A percentile compares a stretch with the other conserved stretches of the same genome.
Evolutionary conservation across 92 coral and sea anemone species (phyloP).

Genomic region (Desmophyllum pertusum): DNA sequence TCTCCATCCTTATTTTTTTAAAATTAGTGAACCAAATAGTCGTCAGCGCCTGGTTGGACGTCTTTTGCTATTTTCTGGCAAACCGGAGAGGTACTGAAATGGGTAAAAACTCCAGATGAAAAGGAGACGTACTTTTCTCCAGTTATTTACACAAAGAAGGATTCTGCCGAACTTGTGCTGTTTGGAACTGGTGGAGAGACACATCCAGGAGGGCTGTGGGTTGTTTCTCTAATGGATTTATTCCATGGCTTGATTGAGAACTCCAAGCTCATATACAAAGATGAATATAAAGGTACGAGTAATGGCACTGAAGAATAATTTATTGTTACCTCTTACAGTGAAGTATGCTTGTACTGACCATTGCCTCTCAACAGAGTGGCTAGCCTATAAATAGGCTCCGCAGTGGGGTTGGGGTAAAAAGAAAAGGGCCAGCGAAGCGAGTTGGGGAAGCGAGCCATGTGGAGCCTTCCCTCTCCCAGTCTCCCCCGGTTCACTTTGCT

Average conservation of each 20-base stretch:
- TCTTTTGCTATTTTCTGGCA: constrained; percentile 91
- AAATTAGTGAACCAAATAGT: constrained; percentile 85
- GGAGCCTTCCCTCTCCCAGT: no score
- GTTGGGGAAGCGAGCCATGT: no score
- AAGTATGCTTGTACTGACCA: no score
- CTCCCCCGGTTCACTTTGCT: no score
- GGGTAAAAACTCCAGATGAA: constrained; percentile 89
- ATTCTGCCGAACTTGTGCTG: constrained; percentile 87
- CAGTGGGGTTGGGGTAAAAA: no score
- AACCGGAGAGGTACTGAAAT: constrained; percentile 84
- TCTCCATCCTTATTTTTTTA: not conserved
- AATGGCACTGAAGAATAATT: no score
- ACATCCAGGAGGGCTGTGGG: constrained; percentile 93
- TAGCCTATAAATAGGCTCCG: no score
- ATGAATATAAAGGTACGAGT: constrained; percentile 82
- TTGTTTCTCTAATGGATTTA: constrained; percentile 77
- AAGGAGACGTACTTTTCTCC: constrained; percentile 96
- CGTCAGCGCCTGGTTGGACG: constrained; percentile 81
- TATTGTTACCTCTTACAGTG: no score
- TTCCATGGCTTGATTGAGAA: constrained; percentile 79
- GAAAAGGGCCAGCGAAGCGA: no score
- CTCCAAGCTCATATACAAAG: constrained; percentile 83
- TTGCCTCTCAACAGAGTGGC: no score
- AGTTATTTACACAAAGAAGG: constrained; percentile 78
- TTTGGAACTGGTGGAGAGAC: constrained; percentile 99